Conservation (phyloP, 2,113 vertebrate genomes). For the Prolemur simus region DNA sequence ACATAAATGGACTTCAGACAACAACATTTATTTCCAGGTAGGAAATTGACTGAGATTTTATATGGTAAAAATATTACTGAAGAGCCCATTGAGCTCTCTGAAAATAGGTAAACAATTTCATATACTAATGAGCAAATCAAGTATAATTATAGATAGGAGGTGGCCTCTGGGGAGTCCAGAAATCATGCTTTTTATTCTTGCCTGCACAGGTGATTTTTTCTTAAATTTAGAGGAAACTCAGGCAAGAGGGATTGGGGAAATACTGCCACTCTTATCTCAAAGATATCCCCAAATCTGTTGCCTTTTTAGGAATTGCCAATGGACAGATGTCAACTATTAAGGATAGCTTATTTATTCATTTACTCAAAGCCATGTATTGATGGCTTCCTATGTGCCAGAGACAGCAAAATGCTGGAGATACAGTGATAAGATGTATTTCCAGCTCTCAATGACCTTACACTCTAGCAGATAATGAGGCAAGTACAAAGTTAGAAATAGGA, state of each 20-base stretch:
- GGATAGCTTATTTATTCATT: neutral
- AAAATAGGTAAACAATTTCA: constrained; percentile 7
- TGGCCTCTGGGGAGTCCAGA: neutral
- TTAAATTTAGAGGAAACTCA: neutral
- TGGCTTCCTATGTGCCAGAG: neutral
- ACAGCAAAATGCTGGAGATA: neutral
- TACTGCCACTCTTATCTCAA: neutral
- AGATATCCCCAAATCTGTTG: neutral
- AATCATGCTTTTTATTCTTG: constrained; percentile 26
- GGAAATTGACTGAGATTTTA: constrained; percentile 27
- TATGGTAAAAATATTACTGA: neutral
- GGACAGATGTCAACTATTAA: neutral
- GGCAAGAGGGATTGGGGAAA: neutral
- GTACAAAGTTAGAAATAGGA: neutral
- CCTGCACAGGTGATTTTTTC: neutral
- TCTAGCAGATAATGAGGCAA: neutral
- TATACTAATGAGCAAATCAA: neutral
- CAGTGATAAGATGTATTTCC: neutral
- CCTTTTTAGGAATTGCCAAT: neutral
- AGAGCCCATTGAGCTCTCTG: neutral
- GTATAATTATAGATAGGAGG: neutral
- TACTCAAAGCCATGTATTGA: neutral
- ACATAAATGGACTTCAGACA: constrained; percentile 2
- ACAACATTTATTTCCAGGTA: constrained; percentile 29
- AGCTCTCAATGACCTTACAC: neutral